These are phyloP conservation scores for Chionomys nivalis DNA, from an alignment of 2,113 vertebrate species.

Conservation along the genomic window DNA sequence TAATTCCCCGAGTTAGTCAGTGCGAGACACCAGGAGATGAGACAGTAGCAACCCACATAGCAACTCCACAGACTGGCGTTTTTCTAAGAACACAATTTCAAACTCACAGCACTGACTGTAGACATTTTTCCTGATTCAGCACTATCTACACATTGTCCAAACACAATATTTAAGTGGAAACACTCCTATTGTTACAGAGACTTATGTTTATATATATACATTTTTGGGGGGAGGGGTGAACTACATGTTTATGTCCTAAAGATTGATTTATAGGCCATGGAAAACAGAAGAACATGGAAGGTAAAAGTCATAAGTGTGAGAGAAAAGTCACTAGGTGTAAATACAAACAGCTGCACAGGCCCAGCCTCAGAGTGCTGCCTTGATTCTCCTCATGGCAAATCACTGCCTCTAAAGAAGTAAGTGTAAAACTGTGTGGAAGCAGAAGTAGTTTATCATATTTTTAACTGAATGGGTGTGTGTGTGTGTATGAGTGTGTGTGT, in stretches of 20 bases:
- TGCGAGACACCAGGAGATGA: background rate
- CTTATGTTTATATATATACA: background rate
- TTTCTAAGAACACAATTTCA: constrained; percentile 56
- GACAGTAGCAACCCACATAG: constrained; percentile 32
- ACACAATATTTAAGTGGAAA: constrained; percentile 4
- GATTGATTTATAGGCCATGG: background rate
- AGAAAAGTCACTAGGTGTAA: constrained; percentile 1
- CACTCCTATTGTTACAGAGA: constrained; percentile 46
- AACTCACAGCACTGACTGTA: constrained; percentile 19
- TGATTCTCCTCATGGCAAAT: constrained; percentile 11
- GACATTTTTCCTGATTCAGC: background rate
- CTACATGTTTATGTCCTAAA: background rate
- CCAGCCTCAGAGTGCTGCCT: background rate
- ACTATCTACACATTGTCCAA: constrained; percentile 7
- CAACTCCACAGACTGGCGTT: background rate
- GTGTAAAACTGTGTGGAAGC: constrained; percentile 11
- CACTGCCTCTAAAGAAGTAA: background rate
- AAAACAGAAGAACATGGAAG: constrained; percentile 26
- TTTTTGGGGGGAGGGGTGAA: background rate
- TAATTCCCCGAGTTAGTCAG: background rate
- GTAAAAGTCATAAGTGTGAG: background rate
- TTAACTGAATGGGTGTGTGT: background rate
- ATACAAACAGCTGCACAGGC: background rate
- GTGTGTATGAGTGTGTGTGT: background rate
- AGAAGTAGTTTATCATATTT: constrained; percentile 2